Evolutionary conservation across 1,140 invertebrate species (phyloP).

Genomic region (Bombus pascuorum): DNA sequence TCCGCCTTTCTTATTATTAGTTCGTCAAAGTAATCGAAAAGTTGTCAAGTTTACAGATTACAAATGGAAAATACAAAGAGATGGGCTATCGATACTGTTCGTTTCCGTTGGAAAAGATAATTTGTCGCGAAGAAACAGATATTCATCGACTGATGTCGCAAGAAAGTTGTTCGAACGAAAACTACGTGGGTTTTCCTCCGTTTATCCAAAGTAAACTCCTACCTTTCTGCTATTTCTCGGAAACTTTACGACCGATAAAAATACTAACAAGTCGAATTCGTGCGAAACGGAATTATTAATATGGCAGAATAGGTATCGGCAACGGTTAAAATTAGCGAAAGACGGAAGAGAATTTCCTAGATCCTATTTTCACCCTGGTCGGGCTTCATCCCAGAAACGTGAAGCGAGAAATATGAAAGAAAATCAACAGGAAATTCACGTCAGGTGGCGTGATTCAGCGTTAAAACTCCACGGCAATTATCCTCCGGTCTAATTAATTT

Average conservation of each 20-base stretch:
- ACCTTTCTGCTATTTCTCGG: neutral
- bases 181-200: too few relatives aligned
- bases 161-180: too few relatives aligned
- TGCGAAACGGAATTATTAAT: too few relatives aligned
- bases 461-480: slow-evolving; percentile 45
- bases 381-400: neutral
- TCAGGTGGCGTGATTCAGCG: neutral
- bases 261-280: neutral
- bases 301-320: neutral
- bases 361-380: neutral
- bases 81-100: neutral
- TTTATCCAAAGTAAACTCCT: too few relatives aligned
- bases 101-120: neutral
- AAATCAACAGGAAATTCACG: neutral
- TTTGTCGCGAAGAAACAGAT: neutral
- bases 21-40: neutral
- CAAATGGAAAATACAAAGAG: neutral
- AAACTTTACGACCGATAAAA: neutral
- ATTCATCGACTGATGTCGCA: neutral
- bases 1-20: neutral
- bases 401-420: neutral
- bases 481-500: slow-evolving; percentile 41
- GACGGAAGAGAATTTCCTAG: neutral
- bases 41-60: neutral
- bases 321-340: neutral